Evolutionary conservation across 1,140 invertebrate species (phyloP).

Genomic region (Oncopodura yosiiana): DNA sequence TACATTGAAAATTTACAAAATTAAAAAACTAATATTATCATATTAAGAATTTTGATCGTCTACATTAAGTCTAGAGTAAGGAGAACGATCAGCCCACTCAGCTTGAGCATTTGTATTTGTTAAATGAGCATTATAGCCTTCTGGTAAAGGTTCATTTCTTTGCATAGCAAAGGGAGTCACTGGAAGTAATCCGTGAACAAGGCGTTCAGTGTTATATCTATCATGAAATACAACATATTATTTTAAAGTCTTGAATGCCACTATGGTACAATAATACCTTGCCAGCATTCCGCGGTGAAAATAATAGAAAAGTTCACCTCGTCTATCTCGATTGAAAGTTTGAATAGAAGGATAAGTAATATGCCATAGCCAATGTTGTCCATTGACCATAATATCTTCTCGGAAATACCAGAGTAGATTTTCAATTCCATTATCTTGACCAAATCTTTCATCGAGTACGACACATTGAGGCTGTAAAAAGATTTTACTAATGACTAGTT

Average conservation of each 20-base stretch:
- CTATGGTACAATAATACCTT: conserved; percentile 2
- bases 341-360: conserved; percentile 1
- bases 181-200: conserved; percentile 2
- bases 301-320: conserved; percentile 9
- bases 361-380: conserved; percentile 9
- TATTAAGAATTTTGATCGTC: no score
- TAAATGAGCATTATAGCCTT: conserved; percentile 14
- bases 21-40: no score
- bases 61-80: no score
- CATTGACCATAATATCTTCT: conserved; percentile 4
- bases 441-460: background rate
- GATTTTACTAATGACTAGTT: no score
- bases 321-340: background rate
- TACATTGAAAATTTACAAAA: no score
- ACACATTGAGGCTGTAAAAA: no score
- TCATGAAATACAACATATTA: no score
- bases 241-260: no score
- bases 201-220: background rate
- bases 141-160: background rate
- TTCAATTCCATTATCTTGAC: background rate
- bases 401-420: conserved; percentile 7
- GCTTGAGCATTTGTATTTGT: no score
- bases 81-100: no score
- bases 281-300: background rate
- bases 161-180: background rate